Conservation (phyloP, 2,113 vertebrate genomes). For the Cheirogaleus medius region DNA sequence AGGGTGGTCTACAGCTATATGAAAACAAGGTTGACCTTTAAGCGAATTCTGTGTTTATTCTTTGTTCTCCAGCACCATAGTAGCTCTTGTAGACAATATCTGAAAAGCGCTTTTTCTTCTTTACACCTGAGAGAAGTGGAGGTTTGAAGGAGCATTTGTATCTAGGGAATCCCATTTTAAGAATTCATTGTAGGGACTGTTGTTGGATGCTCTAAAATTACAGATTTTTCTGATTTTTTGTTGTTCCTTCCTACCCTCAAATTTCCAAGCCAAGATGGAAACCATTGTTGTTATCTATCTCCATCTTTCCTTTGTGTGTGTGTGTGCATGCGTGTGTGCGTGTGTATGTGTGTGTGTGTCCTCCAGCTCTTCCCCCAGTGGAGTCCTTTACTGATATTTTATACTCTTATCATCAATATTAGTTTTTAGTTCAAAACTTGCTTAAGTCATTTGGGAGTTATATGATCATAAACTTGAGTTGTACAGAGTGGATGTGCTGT, state of each 20-base stretch:
- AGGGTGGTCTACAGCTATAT: not conserved
- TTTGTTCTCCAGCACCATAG: not conserved
- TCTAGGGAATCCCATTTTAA: not conserved
- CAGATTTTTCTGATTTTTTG: not conserved
- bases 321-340: no score
- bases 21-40: not conserved
- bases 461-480: not conserved
- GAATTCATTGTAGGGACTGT: not conserved
- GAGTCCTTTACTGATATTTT: not conserved
- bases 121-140: not conserved
- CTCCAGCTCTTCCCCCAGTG: not conserved
- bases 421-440: constrained; percentile 46
- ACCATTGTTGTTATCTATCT: not conserved
- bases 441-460: constrained; percentile 46
- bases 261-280: not conserved
- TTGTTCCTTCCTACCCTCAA: not conserved
- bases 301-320: not conserved
- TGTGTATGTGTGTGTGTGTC: not conserved
- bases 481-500: not conserved
- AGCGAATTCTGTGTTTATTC: not conserved
- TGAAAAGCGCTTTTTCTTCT: not conserved
- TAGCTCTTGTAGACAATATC: not conserved
- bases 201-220: not conserved
- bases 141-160: not conserved
- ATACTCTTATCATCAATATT: constrained; percentile 31